Percentiles rank a stretch among this genome's conserved stretches.
Evolutionary conservation across 2,888 invertebrate genomes (phyloP).

Genomic region (Pandemis cinnamomeana): DNA sequence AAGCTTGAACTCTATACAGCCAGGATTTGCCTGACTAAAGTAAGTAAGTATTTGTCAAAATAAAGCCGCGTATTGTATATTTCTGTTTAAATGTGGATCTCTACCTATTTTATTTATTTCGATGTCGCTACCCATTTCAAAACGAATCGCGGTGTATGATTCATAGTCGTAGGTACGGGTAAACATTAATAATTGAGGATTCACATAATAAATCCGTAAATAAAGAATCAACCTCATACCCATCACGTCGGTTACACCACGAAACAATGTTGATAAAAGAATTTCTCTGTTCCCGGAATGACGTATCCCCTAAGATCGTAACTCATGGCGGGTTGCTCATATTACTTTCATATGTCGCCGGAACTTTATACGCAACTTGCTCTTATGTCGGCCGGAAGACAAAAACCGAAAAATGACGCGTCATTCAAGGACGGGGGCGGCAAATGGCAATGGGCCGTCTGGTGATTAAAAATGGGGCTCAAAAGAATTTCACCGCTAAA

Average conservation of each 20-base stretch:
- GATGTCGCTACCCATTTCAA: neutral
- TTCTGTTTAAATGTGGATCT: no score
- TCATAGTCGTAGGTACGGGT: neutral
- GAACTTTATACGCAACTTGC: slow-evolving; percentile 56
- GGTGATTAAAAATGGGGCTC: neutral
- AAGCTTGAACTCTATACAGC: no score
- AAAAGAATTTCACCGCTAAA: neutral
- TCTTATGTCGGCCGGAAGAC: slow-evolving; percentile 49
- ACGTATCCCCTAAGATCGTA: slow-evolving; percentile 66
- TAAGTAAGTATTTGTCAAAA: no score
- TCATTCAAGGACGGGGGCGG: slow-evolving; percentile 47
- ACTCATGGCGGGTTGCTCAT: slow-evolving; percentile 63
- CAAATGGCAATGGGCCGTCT: neutral
- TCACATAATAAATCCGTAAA: slow-evolving; percentile 48
- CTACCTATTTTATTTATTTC: no score
- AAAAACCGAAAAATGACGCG: slow-evolving; percentile 59
- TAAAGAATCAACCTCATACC: slow-evolving; percentile 51
- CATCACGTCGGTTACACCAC: slow-evolving; percentile 34
- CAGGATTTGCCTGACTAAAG: no score
- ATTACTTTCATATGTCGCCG: slow-evolving; percentile 62
- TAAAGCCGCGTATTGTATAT: no score
- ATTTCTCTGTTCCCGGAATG: slow-evolving; percentile 63
- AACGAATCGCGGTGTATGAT: neutral
- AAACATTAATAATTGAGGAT: slow-evolving; percentile 17
- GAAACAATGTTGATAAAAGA: slow-evolving; percentile 70